A percentile compares a stretch with the other conserved stretches of the same genome.
These are phyloP conservation scores for Allacma fusca DNA, from an alignment of 2,888 invertebrate species.

Conservation along the genomic window DNA sequence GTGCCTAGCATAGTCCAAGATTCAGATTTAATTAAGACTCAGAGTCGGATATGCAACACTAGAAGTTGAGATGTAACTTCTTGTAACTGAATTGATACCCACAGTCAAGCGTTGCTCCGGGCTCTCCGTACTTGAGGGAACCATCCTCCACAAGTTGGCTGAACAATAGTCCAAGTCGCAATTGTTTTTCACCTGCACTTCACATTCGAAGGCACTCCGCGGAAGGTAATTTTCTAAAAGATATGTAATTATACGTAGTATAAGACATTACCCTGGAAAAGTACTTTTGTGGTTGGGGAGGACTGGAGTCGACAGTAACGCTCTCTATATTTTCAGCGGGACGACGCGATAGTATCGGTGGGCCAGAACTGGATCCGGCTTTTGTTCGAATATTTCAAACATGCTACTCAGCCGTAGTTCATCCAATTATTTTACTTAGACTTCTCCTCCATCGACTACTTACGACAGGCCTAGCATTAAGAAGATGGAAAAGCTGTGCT, in stretches of 20 bases:
- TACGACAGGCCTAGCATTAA: constrained; percentile 67
- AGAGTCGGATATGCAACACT: too few species aligned
- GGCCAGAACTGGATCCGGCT: constrained; percentile 62
- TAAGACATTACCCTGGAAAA: too few species aligned
- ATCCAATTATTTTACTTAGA: constrained; percentile 69
- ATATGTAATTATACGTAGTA: constrained; percentile 3
- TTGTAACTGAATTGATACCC: constrained; percentile 30
- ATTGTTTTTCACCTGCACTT: constrained; percentile 57
- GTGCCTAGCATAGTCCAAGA: too few species aligned
- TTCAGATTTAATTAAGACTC: too few species aligned
- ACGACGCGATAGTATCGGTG: constrained; percentile 60
- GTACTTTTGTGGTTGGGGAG: not conserved
- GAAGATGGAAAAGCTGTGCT: constrained; percentile 66
- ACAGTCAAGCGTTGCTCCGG: constrained; percentile 55
- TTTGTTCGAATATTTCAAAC: constrained; percentile 65
- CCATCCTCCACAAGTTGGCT: constrained; percentile 59
- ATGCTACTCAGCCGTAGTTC: constrained; percentile 67
- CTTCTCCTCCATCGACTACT: constrained; percentile 69
- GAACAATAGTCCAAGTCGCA: constrained; percentile 60
- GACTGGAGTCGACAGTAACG: not conserved
- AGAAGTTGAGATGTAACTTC: too few species aligned
- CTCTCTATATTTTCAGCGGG: constrained; percentile 44
- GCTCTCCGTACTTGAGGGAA: constrained; percentile 60
- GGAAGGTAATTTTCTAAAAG: constrained; percentile 54
- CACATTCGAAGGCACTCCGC: constrained; percentile 60